Base-by-base conservation (phyloP, 2,888 invertebrate species). In the Chrysolina oricalcia region DNA sequence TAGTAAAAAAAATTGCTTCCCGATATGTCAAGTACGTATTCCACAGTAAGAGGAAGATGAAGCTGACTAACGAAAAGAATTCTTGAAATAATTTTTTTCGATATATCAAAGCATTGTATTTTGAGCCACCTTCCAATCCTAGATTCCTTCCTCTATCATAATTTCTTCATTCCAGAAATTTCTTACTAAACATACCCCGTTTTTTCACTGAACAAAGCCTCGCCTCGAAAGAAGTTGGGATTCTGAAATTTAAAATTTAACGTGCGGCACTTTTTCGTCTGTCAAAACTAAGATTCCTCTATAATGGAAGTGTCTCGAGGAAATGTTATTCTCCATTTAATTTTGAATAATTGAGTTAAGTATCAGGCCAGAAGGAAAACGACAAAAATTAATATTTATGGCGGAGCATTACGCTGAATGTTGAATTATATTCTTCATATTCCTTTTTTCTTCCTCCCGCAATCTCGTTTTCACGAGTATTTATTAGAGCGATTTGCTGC, bases 281-380 rank as follows among this genome's bases (percentile, higher is more conserved):
- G 75, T 79, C 71, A 77, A 78, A 79, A 80, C 74, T 79, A 72
- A 75, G 78, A 78, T 77, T 72, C 74, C 66, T 67, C 71, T 70
- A 72, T 79, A 77, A 80, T 78, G 77, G 74, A 77, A 76, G 75
- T 78, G 76, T 59, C 76, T 77, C 63, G 70, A 65, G 76, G 72
- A 78, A 78, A 75, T 79, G 78, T 77, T 78, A 75, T 77, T 77
- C 77, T 77, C 73, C 75, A 76, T 76, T 79, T 81, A 78, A 77
- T 79, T 74, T 67, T 79, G 80, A 81, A 81, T 81, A 81, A 79
- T 78, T 79, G 75, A 78, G 73, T 69, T 59, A 63, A 65, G 64
- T 50, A 70, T 71, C 70, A 73, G 43, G 53, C 70, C 74, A 46
- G 70, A 48, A 23, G 70, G 53, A 40, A 48, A 72, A 72, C 46